These are phyloP conservation scores for Capitulum mitella DNA, from an alignment of 2,888 invertebrate species.

Conservation along the genomic window DNA sequence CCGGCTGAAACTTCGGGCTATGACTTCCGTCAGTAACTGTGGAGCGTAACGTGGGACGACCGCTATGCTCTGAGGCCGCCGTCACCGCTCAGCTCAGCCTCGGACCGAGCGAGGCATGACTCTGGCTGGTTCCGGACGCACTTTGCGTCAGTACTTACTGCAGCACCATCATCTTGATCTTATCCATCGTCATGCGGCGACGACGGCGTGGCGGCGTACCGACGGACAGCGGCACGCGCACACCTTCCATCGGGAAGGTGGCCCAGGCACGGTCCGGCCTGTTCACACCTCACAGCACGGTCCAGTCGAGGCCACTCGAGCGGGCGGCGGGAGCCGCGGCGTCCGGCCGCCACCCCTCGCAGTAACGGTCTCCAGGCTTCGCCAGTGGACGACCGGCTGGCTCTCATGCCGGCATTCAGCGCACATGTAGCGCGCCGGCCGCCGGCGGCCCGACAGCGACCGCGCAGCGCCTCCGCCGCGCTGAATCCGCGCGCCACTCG, in stretches of 20 bases:
- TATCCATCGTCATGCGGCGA: slow-evolving; percentile 11
- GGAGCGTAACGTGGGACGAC: too few relatives aligned
- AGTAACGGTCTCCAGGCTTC: neutral
- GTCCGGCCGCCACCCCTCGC: neutral
- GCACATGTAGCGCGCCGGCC: neutral
- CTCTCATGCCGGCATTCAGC: neutral
- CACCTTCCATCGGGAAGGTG: slow-evolving; percentile 30
- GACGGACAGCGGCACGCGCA: neutral
- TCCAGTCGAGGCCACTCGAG: too few relatives aligned
- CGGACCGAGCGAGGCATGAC: too few relatives aligned
- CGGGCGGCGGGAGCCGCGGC: neutral
- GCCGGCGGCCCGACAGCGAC: neutral
- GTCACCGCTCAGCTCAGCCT: too few relatives aligned
- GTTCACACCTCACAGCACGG: too few relatives aligned
- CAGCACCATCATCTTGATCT: slow-evolving; percentile 19
- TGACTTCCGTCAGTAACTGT: too few relatives aligned
- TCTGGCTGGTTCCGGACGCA: too few relatives aligned
- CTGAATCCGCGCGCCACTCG: neutral
- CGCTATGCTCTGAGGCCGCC: too few relatives aligned
- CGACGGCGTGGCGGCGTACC: neutral
- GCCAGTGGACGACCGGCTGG: neutral
- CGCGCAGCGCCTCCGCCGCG: neutral
- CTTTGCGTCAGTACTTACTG: neutral
- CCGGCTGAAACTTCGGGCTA: too few relatives aligned
- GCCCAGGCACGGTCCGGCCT: too few relatives aligned